Base-by-base conservation (phyloP, 2,888 invertebrate species). In the Ophion costatus region DNA sequence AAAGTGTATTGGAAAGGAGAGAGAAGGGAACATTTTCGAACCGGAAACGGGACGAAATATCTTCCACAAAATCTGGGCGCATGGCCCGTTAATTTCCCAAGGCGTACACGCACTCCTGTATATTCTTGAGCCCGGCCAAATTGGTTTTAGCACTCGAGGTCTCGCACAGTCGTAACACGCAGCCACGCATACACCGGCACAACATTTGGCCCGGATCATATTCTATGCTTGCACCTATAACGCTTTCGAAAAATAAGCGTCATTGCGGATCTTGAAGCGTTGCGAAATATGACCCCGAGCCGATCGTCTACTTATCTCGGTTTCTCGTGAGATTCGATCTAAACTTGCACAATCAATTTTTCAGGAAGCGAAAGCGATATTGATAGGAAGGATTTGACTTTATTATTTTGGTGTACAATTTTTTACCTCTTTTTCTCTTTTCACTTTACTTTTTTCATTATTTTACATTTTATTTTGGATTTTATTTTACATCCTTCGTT, bases 171-270 rank as follows among this genome's bases (percentile, higher is more conserved):
- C 14, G 57, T 61, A 73, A 75, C 67, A 51, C 42, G 59, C 42
- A 66, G 3, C 70, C 63, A 67, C 76, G 20, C 69, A 76, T 57
- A 63, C 22, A 24, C 33, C 17, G 11, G 42, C 51, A 76, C 71
- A 66, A 64, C 59, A 84, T 89, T 91, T 88, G 88, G 87, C 88
- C 85, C 85, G 85, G 84, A 88, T 88, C 86, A 87, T 90, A 89
- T 89, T 90, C 51, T 51, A 88, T 87, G 84, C 77, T 61, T 61
- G 51, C 59, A 76, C 76, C 70, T 79, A 75, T 71, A 59, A 71
- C 45, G 59, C 83, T 91, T 88, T 89, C 88, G 88, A 82, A 88
- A 90, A 88, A 80, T 80, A 76, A 82, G 73, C 77, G 64, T 83
- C 85, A 80, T 84, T 87, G 87, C 84, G 56, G 61, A 63, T 70